phyloP scores from a whole-genome alignment of 2,797 vertebrate species.

The Columba guinea region DNA sequence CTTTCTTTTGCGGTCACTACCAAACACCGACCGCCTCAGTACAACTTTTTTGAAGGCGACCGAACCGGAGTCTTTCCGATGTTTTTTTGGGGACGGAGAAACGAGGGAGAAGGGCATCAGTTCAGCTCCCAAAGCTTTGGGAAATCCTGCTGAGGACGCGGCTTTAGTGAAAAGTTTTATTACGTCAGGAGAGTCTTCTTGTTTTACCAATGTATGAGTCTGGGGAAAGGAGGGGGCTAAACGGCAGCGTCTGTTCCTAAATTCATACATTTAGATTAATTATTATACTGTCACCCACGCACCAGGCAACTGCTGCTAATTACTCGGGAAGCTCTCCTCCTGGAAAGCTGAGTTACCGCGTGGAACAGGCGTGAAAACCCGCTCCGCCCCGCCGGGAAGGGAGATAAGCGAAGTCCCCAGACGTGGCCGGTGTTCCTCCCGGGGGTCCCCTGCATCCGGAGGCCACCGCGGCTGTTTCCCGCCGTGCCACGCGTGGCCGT shows the following conservation, averaged over 20 bases:
- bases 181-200: not conserved
- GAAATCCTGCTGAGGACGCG: not conserved
- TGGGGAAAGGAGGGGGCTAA: not conserved
- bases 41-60: not conserved
- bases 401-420: not conserved
- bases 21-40: not conserved
- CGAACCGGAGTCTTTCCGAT: not conserved
- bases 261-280: constrained; percentile 23
- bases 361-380: not conserved
- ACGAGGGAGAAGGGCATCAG: not conserved
- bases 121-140: not conserved
- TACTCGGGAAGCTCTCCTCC: not conserved
- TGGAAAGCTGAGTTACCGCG: not conserved
- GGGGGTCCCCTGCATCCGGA: not conserved
- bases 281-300: not conserved
- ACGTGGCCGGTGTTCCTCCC: not conserved
- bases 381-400: not conserved
- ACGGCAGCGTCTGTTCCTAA: not conserved
- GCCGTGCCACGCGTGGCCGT: not conserved
- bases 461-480: not conserved
- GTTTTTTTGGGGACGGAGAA: not conserved
- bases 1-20: not conserved
- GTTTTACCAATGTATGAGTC: not conserved
- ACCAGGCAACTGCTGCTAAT: not conserved
- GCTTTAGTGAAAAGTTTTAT: not conserved